phyloP scores from a whole-genome alignment of 2,113 vertebrate species.

The Pitta sordida region DNA sequence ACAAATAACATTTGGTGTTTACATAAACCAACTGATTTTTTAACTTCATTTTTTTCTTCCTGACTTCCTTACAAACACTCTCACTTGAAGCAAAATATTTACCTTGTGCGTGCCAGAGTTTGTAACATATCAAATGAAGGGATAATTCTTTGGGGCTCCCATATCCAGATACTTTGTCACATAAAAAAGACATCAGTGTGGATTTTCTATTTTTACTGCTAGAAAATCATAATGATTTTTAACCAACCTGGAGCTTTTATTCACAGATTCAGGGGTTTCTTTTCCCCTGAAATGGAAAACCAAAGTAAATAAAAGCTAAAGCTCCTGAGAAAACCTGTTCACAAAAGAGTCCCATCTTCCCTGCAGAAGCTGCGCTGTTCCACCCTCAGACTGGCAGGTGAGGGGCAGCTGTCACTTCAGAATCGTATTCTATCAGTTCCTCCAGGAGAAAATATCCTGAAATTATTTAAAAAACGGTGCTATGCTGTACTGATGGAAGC shows the following conservation, averaged over 20 bases:
- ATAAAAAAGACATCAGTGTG: neutral
- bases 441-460: neutral
- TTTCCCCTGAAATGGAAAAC: neutral
- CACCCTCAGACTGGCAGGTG: accelerated
- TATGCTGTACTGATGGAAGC: neutral
- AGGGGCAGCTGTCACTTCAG: neutral
- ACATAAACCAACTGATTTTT: neutral
- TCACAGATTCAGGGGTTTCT: neutral
- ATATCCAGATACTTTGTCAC: neutral
- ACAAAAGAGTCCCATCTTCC: neutral
- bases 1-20: neutral
- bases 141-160: neutral
- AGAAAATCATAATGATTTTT: neutral
- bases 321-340: neutral
- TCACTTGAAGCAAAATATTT: neutral
- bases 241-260: neutral
- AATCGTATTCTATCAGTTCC: neutral
- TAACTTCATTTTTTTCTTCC: neutral
- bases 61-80: neutral
- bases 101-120: neutral
- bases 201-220: neutral
- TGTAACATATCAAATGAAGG: neutral
- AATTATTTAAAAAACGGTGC: neutral
- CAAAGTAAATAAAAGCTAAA: neutral
- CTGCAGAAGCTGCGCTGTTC: neutral